Evolutionary conservation across 1,140 invertebrate species (phyloP), one percentile per base, ranked within the genome.

Genomic region (Elymnias hypermnestra): DNA sequence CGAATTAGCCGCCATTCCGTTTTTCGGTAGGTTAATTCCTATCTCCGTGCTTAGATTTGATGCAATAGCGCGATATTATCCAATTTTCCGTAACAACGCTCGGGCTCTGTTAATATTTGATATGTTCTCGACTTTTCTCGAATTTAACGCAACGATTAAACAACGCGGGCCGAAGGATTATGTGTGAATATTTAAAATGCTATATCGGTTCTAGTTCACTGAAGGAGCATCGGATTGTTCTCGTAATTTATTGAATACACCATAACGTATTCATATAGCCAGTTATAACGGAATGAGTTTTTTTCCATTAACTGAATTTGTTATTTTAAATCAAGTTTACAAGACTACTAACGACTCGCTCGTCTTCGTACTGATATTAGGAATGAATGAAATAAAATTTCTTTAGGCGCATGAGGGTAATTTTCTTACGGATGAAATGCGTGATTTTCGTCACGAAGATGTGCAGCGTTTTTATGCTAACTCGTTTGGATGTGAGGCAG

Each of bases 131-230:
- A 81, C 72, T 83, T 83, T 81, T 82, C 76, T 81, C 70, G 70
- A 84, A 84, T 83, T 83, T 83, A 81, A 81, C 72, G 68, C 72
- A 69, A 71, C 76, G 76, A 84, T 84, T 84, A 84, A 83, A 83
- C 72, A 83, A 81, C 74, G 72, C 64, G 60, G 64, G 63, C 72
- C 69, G 72, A 73, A 84, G 72, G 73, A 81, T 84, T 84, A 78
- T 77, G 62, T 79, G 69, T 83, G 73, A 84, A 84, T 83, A 79
- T 81, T 84, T 83, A 79, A 83, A 81, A 73, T 83, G 75, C 56
- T 82, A 70, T 79, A 82, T 83, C 72, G 79, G 75, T 83, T 78
- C 65, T 82, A 82, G 71, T 78, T 74, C 60, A 61, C 56, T 56
- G 49, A 53, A 61, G 35, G 19, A 39, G 26, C 28, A 39, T 29